Base-by-base conservation (phyloP, 2,113 vertebrate genomes). In the Atherinomorus stipes region DNA sequence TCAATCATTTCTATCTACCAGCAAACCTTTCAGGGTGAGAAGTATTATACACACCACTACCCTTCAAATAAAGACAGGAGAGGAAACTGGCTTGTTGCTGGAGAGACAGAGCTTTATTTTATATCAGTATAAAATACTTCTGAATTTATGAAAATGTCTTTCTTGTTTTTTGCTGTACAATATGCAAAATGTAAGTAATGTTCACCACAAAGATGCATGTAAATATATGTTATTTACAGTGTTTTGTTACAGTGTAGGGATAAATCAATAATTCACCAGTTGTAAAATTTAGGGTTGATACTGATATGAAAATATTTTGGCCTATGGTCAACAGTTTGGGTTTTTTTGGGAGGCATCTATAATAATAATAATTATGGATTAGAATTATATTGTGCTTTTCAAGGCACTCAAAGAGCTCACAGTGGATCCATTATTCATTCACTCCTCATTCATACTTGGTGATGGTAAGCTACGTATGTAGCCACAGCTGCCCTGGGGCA, bases 21-120 rank as follows among this genome's bases (percentile, higher is more conserved):
- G 38, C 44, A 64, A 78, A 74, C 49, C 66, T 76, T 74, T 64
- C 64, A 63, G 45, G 74, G 63, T 72, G 66, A 81, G 58, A 78
- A 70, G 73, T 72, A 87, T 88, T 88, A 83, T 75, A 76, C 78
- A 78, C 83, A 85, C 74, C 83, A 81, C 78, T 89, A 76, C 71
- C 67, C 71, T 81, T 84, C 81, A 89, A 83, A 85, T 64, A 72
- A 68, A 85, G 80, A 83, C 73, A 71, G 69, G 60, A 80, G 76
- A 83, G 81, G 74, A 72, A 84, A 72, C 74, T 28, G 68, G 66
- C 64, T 76, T 59, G 75, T 64, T 72, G 63, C 61, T 56, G 23
- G 45, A 58, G 71, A 83, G 53, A 84, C 61, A 45, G 51, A 10
- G 67, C 67, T 44, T 64, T 66, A 38, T 79, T 76, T 78, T 70